Conservation (phyloP, 2,888 invertebrate genomes). For the Amaurobius ferox region DNA sequence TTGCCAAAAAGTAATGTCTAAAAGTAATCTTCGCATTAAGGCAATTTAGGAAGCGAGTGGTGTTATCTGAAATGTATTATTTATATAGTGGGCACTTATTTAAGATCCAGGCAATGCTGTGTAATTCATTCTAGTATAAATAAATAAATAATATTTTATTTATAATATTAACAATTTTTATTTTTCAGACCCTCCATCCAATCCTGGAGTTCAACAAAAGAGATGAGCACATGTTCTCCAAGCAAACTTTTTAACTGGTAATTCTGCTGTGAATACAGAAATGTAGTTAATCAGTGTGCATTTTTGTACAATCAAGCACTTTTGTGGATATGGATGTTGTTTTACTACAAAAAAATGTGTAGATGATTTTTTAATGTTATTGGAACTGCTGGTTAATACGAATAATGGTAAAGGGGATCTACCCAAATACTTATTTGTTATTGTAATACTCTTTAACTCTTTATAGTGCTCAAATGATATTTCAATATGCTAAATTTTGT, state of each 20-base stretch:
- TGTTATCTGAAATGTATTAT: no score
- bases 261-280: constrained; percentile 17
- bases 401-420: background rate
- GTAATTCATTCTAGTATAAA: no score
- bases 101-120: no score
- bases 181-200: constrained; percentile 30
- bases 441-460: background rate
- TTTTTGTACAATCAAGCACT: constrained; percentile 61
- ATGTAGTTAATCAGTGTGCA: constrained; percentile 36
- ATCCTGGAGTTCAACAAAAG: constrained; percentile 37
- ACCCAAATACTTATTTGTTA: background rate
- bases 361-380: constrained; percentile 7
- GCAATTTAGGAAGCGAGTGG: no score
- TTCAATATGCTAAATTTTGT: background rate
- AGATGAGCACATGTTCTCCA: constrained; percentile 32
- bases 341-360: constrained; percentile 14
- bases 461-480: background rate
- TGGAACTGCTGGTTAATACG: background rate
- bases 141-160: no score
- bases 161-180: background rate
- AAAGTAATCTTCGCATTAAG: no score
- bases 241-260: constrained; percentile 46
- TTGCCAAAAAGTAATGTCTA: no score
- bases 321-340: constrained; percentile 28
- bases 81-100: no score